Evolutionary conservation across 2,888 invertebrate species (phyloP).

Genomic region (Latrodectus elegans): DNA sequence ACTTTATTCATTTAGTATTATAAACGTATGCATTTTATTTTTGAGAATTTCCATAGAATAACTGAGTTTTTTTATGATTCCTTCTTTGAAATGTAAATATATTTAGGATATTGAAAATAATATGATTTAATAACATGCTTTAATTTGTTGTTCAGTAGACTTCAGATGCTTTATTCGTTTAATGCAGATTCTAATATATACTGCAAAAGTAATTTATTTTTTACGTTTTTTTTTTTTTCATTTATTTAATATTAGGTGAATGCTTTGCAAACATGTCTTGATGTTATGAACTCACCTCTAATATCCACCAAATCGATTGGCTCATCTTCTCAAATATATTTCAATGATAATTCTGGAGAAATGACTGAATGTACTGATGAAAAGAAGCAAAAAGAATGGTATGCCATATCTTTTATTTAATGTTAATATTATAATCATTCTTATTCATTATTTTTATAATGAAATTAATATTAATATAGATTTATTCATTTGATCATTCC

Average conservation of each 20-base stretch:
- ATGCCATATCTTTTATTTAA: slow-evolving; percentile 17
- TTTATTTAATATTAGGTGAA: slow-evolving; percentile 36
- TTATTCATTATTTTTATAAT: neutral
- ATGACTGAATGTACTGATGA: slow-evolving; percentile 17
- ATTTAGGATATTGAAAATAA: too few species aligned
- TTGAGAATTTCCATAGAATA: too few species aligned
- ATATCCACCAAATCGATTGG: slow-evolving; percentile 16
- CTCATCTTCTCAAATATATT: neutral
- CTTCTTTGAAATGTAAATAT: too few species aligned
- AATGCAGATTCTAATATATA: neutral
- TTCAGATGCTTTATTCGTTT: neutral
- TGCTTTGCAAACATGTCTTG: slow-evolving; percentile 63
- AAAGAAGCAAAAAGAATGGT: slow-evolving; percentile 41
- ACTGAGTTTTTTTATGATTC: too few species aligned
- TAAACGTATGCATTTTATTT: too few species aligned
- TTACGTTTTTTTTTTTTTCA: neutral
- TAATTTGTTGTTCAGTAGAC: neutral
- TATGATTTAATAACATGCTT: too few species aligned
- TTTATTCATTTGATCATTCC: too few species aligned
- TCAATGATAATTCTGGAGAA: slow-evolving; percentile 26
- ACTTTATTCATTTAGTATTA: too few species aligned
- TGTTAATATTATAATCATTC: neutral
- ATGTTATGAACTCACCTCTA: slow-evolving; percentile 53
- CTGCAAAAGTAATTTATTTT: neutral
- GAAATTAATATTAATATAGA: too few species aligned